These are phyloP conservation scores for Arremon brunneinucha DNA, from an alignment of 2,797 vertebrate genomes.

Conservation along the genomic window DNA sequence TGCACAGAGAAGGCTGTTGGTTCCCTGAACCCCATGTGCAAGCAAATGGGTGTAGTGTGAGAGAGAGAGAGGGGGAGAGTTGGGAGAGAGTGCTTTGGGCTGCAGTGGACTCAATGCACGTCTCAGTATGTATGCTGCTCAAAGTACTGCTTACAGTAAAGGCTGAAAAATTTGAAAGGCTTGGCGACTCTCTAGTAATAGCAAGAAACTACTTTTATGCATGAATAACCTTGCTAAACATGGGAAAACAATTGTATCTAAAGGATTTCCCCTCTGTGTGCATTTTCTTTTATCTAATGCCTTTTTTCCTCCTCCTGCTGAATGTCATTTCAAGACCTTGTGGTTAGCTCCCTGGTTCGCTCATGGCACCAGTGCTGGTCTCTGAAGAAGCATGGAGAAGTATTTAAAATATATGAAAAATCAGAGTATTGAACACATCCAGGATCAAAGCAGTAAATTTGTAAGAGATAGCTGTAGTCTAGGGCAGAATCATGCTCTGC, in stretches of 20 bases:
- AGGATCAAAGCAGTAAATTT: not conserved
- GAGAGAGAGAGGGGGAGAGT: no score
- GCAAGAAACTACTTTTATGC: not conserved
- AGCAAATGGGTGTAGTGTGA: rapidly evolving
- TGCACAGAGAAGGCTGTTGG: rapidly evolving
- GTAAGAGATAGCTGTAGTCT: not conserved
- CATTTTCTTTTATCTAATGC: not conserved
- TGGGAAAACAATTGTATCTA: not conserved
- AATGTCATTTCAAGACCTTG: not conserved
- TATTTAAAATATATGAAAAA: not conserved
- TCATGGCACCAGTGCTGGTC: not conserved
- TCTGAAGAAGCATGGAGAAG: rapidly evolving
- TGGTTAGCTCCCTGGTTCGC: not conserved
- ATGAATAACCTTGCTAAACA: not conserved
- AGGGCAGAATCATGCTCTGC: not conserved
- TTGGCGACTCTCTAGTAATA: not conserved
- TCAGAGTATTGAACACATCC: not conserved
- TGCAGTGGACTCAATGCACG: rapidly evolving
- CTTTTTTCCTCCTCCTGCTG: not conserved
- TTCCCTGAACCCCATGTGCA: rapidly evolving
- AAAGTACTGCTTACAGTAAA: not conserved
- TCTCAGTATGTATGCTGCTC: not conserved
- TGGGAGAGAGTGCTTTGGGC: not conserved
- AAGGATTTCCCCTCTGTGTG: not conserved
- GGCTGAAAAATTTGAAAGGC: not conserved